A percentile compares a stretch with the other conserved stretches of the same genome.
phyloP scores from a whole-genome alignment of 2,113 vertebrate species.

The Silurus meridionalis region DNA sequence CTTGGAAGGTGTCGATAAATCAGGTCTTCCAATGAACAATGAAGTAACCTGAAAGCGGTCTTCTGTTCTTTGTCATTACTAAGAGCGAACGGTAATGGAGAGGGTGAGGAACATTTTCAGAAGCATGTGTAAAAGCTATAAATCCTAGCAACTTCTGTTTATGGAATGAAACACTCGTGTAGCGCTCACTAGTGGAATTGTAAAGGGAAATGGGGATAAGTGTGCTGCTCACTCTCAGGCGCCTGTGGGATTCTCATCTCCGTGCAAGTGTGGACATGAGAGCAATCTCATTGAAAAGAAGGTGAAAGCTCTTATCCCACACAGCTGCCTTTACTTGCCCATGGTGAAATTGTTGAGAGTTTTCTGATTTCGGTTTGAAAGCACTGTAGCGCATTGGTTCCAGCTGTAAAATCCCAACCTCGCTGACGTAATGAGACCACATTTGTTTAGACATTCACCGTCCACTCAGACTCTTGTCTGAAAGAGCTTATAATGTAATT shows the following conservation, averaged over 20 bases:
- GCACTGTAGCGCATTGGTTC: not conserved
- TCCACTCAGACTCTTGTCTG: conserved; percentile 16
- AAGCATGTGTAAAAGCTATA: conserved; percentile 28
- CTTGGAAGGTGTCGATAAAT: not conserved
- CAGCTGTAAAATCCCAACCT: not conserved
- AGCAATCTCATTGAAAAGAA: not conserved
- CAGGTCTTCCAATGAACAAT: not conserved
- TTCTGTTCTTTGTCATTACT: conserved; percentile 28
- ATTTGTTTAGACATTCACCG: conserved; percentile 30
- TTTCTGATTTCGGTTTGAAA: not conserved
- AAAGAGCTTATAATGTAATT: conserved; percentile 6
- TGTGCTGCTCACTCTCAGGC: not conserved
- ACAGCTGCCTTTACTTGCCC: conserved; percentile 11
- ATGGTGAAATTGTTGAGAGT: not conserved
- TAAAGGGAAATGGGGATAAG: conserved; percentile 10
- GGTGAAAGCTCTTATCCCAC: conserved; percentile 2
- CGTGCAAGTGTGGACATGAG: conserved; percentile 35
- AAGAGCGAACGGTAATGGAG: not conserved
- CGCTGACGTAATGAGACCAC: not conserved
- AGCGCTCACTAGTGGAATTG: conserved; percentile 22
- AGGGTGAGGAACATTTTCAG: conserved; percentile 9
- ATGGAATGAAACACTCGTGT: conserved; percentile 11
- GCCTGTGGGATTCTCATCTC: conserved; percentile 20
- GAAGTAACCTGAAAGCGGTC: conserved; percentile 33
- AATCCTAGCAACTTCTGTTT: conserved; percentile 36